Conservation (phyloP, 2,113 vertebrate species). For the Thymallus thymallus region DNA sequence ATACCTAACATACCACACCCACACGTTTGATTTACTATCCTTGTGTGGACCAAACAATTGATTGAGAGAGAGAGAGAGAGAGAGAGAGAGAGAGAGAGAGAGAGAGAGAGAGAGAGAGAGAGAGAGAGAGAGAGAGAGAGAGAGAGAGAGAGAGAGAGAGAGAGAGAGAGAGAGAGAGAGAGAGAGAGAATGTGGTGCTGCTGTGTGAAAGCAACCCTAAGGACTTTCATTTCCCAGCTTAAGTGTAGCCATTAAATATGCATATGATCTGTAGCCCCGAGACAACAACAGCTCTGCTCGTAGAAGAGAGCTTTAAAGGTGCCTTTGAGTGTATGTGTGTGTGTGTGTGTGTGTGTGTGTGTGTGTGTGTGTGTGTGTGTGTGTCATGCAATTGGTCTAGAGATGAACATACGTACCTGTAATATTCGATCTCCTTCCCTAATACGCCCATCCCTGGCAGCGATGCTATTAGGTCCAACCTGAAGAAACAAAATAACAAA, state of each 20-base stretch:
- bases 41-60: too few species aligned
- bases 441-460: slow-evolving; percentile 90
- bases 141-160: too few species aligned
- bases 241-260: slow-evolving; percentile 60
- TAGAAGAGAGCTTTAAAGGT: too few species aligned
- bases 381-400: too few species aligned
- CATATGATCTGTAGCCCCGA: slow-evolving; percentile 20
- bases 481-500: slow-evolving; percentile 50
- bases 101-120: too few species aligned
- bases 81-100: too few species aligned
- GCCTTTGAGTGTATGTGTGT: neutral
- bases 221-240: slow-evolving; percentile 53
- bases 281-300: neutral
- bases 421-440: slow-evolving; percentile 92
- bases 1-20: slow-evolving; percentile 25
- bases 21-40: too few species aligned
- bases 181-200: slow-evolving; percentile 13
- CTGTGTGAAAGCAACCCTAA: slow-evolving; percentile 23
- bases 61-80: too few species aligned
- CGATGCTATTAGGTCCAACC: slow-evolving; percentile 92
- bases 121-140: too few species aligned
- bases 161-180: slow-evolving; percentile 1
- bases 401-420: slow-evolving; percentile 75
- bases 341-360: neutral
- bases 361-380: neutral